These are phyloP conservation scores for Salminus brasiliensis DNA, from an alignment of 2,113 vertebrate genomes.

Conservation along the genomic window DNA sequence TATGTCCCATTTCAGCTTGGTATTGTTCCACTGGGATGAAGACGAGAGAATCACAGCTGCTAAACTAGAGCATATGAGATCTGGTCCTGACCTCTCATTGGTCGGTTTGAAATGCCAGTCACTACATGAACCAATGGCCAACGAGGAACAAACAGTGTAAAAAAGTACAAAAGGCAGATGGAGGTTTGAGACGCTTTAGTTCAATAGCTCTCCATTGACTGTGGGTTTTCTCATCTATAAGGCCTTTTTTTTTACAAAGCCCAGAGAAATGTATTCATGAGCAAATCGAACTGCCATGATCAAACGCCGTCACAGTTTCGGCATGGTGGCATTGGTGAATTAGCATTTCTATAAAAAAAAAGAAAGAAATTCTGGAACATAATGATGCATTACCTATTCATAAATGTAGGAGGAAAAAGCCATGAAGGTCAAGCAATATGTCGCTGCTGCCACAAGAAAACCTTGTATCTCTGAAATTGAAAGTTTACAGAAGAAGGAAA, in stretches of 20 bases:
- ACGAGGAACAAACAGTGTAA: neutral
- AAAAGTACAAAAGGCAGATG: neutral
- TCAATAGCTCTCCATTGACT: neutral
- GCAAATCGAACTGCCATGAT: neutral
- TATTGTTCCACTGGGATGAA: neutral
- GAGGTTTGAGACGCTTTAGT: neutral
- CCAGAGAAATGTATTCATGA: neutral
- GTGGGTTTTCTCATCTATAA: neutral
- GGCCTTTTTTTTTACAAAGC: neutral
- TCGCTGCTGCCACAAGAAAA: neutral
- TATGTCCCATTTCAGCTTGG: neutral
- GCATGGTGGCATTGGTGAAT: neutral
- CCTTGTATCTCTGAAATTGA: too few species aligned
- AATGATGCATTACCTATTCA: neutral
- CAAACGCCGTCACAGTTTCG: neutral
- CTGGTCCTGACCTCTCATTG: neutral
- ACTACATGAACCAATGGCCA: neutral
- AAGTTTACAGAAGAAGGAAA: too few species aligned
- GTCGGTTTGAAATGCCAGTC: constrained; percentile 1
- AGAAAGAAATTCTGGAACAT: neutral
- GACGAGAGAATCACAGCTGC: neutral
- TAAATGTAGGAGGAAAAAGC: neutral
- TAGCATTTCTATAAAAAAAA: constrained; percentile 1
- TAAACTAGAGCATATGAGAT: neutral
- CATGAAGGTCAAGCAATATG: neutral